Conservation (phyloP, 2,888 invertebrate genomes). For the Eulithis prunata region DNA sequence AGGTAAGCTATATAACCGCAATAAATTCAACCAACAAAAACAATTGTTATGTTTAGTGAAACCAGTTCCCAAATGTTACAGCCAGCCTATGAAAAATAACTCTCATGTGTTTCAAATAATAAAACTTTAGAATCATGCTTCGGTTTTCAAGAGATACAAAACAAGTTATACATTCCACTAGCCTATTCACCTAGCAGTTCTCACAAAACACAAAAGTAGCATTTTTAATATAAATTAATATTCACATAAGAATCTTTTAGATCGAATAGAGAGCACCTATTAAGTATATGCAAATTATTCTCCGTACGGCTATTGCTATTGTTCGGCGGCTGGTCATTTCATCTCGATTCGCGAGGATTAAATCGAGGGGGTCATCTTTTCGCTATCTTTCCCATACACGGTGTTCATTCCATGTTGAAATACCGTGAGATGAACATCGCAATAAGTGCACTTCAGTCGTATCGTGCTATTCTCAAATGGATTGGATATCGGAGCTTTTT, state of each 20-base stretch:
- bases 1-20: constrained; percentile 17
- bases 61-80: not conserved
- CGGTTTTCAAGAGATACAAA: constrained; percentile 9
- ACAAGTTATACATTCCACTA: constrained; percentile 19
- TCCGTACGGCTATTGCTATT: constrained; percentile 54
- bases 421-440: constrained; percentile 70
- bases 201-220: constrained; percentile 45
- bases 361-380: constrained; percentile 74
- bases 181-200: constrained; percentile 37
- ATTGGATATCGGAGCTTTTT: constrained; percentile 80
- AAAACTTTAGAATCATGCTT: not conserved
- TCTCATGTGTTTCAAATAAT: constrained; percentile 6
- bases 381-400: constrained; percentile 68
- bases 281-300: constrained; percentile 70
- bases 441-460: constrained; percentile 32
- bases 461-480: constrained; percentile 56
- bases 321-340: constrained; percentile 69
- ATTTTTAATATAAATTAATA: constrained; percentile 52
- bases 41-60: not conserved
- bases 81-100: not conserved
- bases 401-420: constrained; percentile 66
- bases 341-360: constrained; percentile 75
- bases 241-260: constrained; percentile 55
- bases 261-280: constrained; percentile 45
- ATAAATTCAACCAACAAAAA: constrained; percentile 18